Conservation (phyloP, 2,113 vertebrate species). For the Theristicus caerulescens region DNA sequence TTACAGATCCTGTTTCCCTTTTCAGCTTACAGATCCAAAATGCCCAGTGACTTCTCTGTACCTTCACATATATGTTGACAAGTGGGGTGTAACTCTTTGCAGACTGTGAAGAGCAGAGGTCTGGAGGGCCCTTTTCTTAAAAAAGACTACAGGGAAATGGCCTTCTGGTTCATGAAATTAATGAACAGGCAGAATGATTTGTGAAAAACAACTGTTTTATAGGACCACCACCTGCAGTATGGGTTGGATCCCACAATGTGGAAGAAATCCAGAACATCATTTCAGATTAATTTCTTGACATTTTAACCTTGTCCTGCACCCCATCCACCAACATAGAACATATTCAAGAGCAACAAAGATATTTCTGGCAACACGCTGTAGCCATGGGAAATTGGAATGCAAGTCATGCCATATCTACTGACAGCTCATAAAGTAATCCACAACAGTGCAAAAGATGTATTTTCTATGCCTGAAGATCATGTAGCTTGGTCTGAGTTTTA, state of each 20-base stretch:
- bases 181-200: conserved; percentile 58
- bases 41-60: background rate
- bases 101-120: background rate
- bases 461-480: conserved; percentile 51
- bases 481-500: conserved; percentile 43
- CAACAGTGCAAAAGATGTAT: conserved; percentile 36
- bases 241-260: background rate
- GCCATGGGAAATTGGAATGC: conserved; percentile 41
- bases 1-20: background rate
- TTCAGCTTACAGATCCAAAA: background rate
- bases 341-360: conserved; percentile 50
- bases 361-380: conserved; percentile 30
- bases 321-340: conserved; percentile 26
- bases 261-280: conserved; percentile 31
- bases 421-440: conserved; percentile 64
- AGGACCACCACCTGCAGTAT: conserved; percentile 54
- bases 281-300: conserved; percentile 53
- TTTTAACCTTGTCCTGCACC: conserved; percentile 52
- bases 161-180: conserved; percentile 16
- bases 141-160: background rate
- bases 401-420: conserved; percentile 46
- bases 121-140: background rate
- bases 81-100: background rate
- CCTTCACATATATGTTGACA: background rate
- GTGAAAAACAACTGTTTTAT: conserved; percentile 54